These are phyloP conservation scores for Lepidothrix coronata DNA, from an alignment of 2,113 vertebrate species.

Conservation along the genomic window DNA sequence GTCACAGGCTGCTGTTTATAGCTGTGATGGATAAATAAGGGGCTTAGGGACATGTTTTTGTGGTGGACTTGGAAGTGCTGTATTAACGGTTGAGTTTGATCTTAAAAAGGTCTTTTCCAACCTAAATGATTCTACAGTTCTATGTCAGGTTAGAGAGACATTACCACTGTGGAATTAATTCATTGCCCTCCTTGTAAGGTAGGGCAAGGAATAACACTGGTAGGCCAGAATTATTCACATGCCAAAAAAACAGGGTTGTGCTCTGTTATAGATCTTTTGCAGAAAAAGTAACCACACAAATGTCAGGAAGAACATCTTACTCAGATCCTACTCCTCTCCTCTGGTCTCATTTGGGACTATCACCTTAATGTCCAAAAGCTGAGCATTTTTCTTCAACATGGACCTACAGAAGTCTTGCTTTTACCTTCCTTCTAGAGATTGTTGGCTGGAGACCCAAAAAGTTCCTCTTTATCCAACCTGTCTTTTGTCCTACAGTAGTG, in stretches of 20 bases:
- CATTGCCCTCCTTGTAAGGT: background rate
- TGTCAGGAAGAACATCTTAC: background rate
- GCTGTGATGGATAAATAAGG: background rate
- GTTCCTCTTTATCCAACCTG: fast-evolving
- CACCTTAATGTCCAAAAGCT: background rate
- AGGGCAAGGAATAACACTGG: background rate
- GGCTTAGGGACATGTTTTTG: background rate
- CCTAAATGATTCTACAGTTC: background rate
- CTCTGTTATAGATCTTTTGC: background rate
- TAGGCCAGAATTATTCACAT: background rate
- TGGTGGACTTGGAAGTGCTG: background rate
- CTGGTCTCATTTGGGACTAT: background rate
- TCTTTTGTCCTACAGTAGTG: background rate
- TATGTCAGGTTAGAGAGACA: background rate
- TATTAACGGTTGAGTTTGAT: background rate
- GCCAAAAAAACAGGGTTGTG: background rate
- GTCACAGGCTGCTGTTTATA: background rate
- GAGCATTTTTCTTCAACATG: background rate
- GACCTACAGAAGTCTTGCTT: background rate
- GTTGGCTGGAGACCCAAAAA: background rate
- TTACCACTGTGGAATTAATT: background rate
- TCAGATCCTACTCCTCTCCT: background rate
- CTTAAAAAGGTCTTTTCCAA: background rate
- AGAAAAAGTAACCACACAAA: background rate
- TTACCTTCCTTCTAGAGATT: background rate